A percentile compares a stretch with the other conserved stretches of the same genome.
These are phyloP conservation scores for Axis porcinus DNA, from an alignment of 2,113 vertebrate species.

Conservation along the genomic window DNA sequence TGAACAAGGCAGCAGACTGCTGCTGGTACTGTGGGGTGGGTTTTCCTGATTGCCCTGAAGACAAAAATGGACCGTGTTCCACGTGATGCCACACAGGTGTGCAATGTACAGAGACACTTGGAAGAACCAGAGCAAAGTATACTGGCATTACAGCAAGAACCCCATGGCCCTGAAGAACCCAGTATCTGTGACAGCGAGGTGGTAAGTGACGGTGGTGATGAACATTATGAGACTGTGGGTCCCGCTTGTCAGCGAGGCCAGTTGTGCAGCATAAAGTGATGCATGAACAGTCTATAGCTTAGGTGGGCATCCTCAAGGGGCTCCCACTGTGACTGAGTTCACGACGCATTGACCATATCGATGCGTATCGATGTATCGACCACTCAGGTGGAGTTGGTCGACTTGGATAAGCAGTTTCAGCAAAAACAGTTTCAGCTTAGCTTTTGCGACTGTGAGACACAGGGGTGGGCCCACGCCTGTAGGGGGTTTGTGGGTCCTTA, in stretches of 20 bases:
- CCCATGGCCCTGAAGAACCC: background rate
- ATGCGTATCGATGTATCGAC: no score
- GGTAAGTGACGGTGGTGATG: background rate
- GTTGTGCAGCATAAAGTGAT: background rate
- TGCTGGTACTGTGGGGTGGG: background rate
- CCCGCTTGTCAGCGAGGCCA: rapidly evolving
- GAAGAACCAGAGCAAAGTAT: background rate
- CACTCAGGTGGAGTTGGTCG: background rate
- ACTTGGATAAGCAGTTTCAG: background rate
- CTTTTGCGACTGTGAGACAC: background rate
- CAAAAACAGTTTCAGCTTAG: background rate
- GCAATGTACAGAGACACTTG: background rate
- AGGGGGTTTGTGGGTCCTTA: background rate
- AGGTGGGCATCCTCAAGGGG: background rate
- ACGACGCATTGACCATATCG: rapidly evolving
- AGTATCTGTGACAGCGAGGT: rapidly evolving
- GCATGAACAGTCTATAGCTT: background rate
- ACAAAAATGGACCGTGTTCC: background rate
- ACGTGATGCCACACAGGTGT: rapidly evolving
- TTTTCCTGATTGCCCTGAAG: background rate
- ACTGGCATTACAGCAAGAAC: background rate
- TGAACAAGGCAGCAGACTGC: background rate
- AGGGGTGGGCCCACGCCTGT: background rate
- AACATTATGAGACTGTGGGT: background rate
- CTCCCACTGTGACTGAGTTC: background rate